Evolutionary conservation across 2,888 invertebrate genomes (phyloP).

Genomic region (Melanostoma mellinum): DNA sequence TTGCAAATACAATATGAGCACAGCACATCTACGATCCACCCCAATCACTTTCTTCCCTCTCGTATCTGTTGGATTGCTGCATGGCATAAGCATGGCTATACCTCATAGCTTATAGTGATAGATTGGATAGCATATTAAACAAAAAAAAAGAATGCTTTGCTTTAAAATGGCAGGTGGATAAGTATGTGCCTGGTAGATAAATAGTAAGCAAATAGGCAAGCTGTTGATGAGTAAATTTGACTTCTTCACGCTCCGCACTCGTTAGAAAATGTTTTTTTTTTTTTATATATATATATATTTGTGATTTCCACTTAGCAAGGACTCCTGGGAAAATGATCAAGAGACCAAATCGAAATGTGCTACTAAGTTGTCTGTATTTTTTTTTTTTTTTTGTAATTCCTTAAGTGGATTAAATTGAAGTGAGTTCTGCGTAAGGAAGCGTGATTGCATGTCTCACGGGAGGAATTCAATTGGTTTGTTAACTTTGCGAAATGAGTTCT

Average conservation of each 20-base stretch:
- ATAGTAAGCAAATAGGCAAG: slow-evolving; percentile 58
- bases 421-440: slow-evolving; percentile 60
- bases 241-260: slow-evolving; percentile 1
- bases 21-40: slow-evolving; percentile 18
- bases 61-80: not conserved
- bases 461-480: slow-evolving; percentile 72
- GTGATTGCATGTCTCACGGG: slow-evolving; percentile 69
- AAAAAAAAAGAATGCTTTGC: not conserved
- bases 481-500: slow-evolving; percentile 64
- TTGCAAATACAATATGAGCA: slow-evolving; percentile 35
- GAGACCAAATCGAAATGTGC: slow-evolving; percentile 41
- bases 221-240: slow-evolving; percentile 25
- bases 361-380: slow-evolving; percentile 22
- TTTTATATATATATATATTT: slow-evolving; percentile 54
- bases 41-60: slow-evolving; percentile 41
- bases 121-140: no score
- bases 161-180: slow-evolving; percentile 64
- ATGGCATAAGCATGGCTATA: no score
- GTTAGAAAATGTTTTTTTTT: slow-evolving; percentile 28
- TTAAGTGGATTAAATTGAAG: slow-evolving; percentile 73
- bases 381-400: slow-evolving; percentile 59
- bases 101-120: no score
- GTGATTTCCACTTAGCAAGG: slow-evolving; percentile 53
- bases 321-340: slow-evolving; percentile 53
- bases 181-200: slow-evolving; percentile 59